A percentile compares a stretch with the other conserved stretches of the same genome.
Conservation (phyloP, 2,113 vertebrate genomes). For the Ascaphus truei region DNA sequence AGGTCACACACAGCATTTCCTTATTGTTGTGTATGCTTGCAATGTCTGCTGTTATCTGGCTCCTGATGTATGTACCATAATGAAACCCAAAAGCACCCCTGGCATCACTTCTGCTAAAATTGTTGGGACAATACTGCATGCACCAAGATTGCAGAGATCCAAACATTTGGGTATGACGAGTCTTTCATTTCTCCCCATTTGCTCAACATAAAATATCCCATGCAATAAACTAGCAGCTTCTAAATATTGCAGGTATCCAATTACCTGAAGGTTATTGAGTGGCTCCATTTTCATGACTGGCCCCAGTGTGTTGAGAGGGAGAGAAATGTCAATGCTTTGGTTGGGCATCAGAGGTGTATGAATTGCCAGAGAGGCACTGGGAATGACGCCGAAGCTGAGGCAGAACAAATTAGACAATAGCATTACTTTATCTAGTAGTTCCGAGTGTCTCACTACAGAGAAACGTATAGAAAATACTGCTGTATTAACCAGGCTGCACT, state of each 20-base stretch:
- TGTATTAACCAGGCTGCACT: no score
- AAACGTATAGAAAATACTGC: no score
- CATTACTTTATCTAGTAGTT: no score
- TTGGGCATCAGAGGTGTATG: constrained; percentile 97
- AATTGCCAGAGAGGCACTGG: constrained; percentile 85
- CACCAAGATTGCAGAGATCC: background rate
- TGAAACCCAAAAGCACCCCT: background rate
- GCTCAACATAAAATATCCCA: background rate
- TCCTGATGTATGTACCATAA: background rate
- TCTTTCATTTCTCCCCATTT: background rate
- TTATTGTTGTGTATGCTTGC: constrained; percentile 1
- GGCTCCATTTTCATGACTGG: constrained; percentile 99
- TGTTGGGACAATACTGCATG: background rate
- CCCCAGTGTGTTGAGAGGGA: constrained; percentile 93
- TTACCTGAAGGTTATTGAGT: constrained; percentile 95
- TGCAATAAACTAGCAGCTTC: background rate
- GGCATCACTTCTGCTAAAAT: background rate
- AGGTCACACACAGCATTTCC: background rate
- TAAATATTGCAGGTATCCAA: background rate
- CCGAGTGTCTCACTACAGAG: no score
- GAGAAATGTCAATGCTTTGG: constrained; percentile 90
- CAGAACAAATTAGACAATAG: background rate
- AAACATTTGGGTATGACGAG: no score
- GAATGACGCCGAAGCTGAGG: constrained; percentile 88
- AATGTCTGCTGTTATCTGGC: constrained; percentile 5